These are phyloP conservation scores for Cynaeus angustus DNA, from an alignment of 2,888 invertebrate species.

Conservation along the genomic window DNA sequence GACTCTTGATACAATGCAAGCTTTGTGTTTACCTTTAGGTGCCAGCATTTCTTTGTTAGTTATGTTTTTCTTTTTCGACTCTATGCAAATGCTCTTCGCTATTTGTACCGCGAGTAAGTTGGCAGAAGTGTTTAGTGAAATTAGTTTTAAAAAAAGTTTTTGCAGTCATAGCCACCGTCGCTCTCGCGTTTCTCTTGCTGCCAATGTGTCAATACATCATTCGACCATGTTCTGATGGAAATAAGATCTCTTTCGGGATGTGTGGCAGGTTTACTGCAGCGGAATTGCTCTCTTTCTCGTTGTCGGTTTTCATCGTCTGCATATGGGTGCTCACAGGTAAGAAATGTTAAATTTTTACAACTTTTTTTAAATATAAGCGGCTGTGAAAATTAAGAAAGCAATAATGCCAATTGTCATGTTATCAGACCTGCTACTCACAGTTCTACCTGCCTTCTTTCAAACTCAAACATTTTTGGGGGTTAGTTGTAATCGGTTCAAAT, in stretches of 20 bases:
- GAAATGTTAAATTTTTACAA: neutral
- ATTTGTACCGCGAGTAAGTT: slow-evolving; percentile 97
- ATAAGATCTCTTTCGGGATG: slow-evolving; percentile 90
- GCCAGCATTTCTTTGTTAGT: slow-evolving; percentile 96
- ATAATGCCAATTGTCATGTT: no score
- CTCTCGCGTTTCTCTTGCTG: slow-evolving; percentile 94
- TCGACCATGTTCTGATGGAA: slow-evolving; percentile 87
- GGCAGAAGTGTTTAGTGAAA: neutral
- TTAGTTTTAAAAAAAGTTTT: slow-evolving; percentile 39
- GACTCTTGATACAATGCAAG: slow-evolving; percentile 97
- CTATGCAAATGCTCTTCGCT: slow-evolving; percentile 96
- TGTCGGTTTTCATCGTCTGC: slow-evolving; percentile 95
- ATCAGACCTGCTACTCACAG: no score
- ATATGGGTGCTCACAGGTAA: slow-evolving; percentile 95
- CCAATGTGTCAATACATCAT: slow-evolving; percentile 98
- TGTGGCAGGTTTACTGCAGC: slow-evolving; percentile 97
- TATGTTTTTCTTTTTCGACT: slow-evolving; percentile 99
- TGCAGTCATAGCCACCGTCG: slow-evolving; percentile 95
- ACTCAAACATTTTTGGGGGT: no score
- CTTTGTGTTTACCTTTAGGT: slow-evolving; percentile 95
- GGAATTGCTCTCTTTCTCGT: slow-evolving; percentile 92
- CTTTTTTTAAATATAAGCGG: neutral
- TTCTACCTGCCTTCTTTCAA: no score
- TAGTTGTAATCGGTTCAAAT: no score
- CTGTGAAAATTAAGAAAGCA: no score